Evolutionary conservation across 2,113 vertebrate genomes (phyloP).

Genomic region (Daphoenositta chrysoptera): DNA sequence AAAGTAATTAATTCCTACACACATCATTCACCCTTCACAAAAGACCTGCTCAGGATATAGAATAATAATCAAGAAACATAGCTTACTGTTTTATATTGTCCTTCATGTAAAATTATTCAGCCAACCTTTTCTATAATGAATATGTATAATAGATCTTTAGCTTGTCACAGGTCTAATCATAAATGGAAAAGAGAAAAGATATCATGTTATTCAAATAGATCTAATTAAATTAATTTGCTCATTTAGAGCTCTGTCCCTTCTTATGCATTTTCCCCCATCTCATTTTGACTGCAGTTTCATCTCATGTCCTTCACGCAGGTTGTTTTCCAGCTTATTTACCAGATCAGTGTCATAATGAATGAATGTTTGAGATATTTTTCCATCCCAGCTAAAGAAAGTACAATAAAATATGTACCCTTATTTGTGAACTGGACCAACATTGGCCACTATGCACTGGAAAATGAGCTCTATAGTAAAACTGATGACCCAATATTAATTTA

Average conservation of each 20-base stretch:
- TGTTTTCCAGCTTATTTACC: background rate
- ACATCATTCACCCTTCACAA: background rate
- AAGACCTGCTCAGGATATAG: background rate
- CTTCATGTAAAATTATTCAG: conserved; percentile 21
- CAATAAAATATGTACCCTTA: background rate
- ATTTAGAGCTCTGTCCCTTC: background rate
- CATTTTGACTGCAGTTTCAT: background rate
- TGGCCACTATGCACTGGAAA: background rate
- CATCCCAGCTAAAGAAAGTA: background rate
- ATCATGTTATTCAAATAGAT: background rate
- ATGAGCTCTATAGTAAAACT: background rate
- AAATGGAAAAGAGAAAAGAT: background rate
- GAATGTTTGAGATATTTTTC: background rate
- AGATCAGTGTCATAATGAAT: background rate
- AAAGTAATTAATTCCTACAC: background rate
- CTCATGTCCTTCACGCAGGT: background rate
- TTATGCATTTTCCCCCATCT: background rate
- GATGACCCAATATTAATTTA: background rate
- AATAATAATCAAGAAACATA: background rate
- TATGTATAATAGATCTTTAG: background rate
- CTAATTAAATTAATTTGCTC: conserved; percentile 1
- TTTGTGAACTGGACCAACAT: background rate
- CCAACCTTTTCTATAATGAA: background rate
- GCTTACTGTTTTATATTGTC: background rate
- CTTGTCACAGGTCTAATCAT: background rate